A percentile compares a stretch with the other conserved stretches of the same genome.
phyloP scores from a whole-genome alignment of 2,888 invertebrate species.

The Orthonychiurus folsomi region DNA sequence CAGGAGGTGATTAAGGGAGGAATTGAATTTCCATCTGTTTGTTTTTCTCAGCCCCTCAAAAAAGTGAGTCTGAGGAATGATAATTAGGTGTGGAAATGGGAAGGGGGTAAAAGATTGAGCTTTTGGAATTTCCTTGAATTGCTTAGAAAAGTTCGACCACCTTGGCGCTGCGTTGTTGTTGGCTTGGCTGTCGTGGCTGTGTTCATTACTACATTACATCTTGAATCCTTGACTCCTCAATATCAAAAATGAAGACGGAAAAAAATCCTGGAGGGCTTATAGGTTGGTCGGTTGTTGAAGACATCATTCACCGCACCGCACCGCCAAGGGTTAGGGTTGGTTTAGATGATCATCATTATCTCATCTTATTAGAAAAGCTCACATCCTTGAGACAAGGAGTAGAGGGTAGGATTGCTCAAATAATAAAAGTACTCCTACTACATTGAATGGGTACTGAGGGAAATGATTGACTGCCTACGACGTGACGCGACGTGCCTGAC shows the following conservation, averaged over 20 bases:
- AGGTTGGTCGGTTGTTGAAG: background rate
- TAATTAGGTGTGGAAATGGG: constrained; percentile 1
- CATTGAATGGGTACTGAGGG: no score
- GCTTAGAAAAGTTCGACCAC: background rate
- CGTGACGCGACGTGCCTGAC: no score
- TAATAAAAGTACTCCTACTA: background rate
- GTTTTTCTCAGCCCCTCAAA: background rate
- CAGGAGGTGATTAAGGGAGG: background rate
- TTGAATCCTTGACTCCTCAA: background rate
- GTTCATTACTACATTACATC: background rate
- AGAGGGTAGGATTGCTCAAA: background rate
- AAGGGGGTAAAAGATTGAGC: background rate
- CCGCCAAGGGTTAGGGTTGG: no score
- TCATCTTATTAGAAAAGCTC: background rate
- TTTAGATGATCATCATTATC: background rate
- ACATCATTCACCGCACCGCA: no score
- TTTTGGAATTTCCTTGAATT: background rate
- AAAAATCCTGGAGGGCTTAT: background rate
- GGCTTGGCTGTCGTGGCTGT: background rate
- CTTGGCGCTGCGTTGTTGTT: background rate
- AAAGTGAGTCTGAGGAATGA: background rate
- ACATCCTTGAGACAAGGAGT: background rate
- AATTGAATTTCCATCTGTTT: constrained; percentile 1
- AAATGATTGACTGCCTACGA: background rate
- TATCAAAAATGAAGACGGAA: background rate